phyloP scores from a whole-genome alignment of 2,113 vertebrate species.

The Austrofundulus limnaeus region DNA sequence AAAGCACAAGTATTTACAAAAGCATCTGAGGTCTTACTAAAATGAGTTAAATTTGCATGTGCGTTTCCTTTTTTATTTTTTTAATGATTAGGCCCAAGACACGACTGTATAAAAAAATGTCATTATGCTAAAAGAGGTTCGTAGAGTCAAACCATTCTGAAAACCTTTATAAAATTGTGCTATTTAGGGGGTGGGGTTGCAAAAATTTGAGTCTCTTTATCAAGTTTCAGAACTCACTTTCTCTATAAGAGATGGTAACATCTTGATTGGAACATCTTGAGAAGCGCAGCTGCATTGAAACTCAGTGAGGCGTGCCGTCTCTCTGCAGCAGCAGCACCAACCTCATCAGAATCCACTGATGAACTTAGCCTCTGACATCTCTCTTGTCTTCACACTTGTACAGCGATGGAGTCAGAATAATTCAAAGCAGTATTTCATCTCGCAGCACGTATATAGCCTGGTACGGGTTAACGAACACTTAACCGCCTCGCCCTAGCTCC shows the following conservation, averaged over 20 bases:
- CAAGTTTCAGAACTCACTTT: conserved; percentile 33
- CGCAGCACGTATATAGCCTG: conserved; percentile 7
- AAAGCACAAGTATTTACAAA: conserved; percentile 28
- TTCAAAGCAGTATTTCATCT: conserved; percentile 57
- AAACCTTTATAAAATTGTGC: conserved; percentile 8
- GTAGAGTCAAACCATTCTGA: conserved; percentile 5
- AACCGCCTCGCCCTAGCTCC: conserved; percentile 2
- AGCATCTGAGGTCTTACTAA: conserved; percentile 18
- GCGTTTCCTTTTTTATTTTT: neutral
- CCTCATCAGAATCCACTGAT: conserved; percentile 77
- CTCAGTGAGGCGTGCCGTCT: conserved; percentile 71
- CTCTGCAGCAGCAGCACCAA: conserved; percentile 60
- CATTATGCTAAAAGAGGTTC: conserved; percentile 9
- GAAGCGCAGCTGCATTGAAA: conserved; percentile 70
- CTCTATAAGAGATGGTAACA: conserved; percentile 64
- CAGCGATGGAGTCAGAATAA: conserved; percentile 58
- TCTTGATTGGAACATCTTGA: conserved; percentile 78
- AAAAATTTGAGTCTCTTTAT: conserved; percentile 28
- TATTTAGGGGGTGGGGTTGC: no score
- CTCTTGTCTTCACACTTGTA: conserved; percentile 70
- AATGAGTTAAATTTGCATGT: neutral
- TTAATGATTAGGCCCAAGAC: conserved; percentile 17
- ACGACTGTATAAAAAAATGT: neutral
- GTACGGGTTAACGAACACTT: conserved; percentile 27
- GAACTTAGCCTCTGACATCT: conserved; percentile 78